A percentile compares a stretch with the other conserved stretches of the same genome.
These are phyloP conservation scores for Meteorus colon DNA, from an alignment of 2,888 invertebrate species.

Conservation along the genomic window DNA sequence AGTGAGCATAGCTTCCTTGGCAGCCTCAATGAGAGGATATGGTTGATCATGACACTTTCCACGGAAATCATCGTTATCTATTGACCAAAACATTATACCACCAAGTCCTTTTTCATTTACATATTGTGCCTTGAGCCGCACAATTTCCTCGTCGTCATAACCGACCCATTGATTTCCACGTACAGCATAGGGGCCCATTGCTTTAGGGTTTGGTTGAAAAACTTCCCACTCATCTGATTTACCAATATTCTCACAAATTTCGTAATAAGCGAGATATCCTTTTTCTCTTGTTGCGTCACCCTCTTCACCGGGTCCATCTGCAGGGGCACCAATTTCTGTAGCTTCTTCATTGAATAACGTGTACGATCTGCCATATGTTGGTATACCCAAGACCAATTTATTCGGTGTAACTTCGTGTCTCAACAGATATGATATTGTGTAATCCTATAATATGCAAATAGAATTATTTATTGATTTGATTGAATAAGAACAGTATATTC, in stretches of 20 bases:
- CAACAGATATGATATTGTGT: conserved; percentile 87
- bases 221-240: conserved; percentile 87
- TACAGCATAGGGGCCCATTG: conserved; percentile 93
- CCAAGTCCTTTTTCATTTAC: conserved; percentile 89
- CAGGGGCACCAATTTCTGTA: conserved; percentile 88
- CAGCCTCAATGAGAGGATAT: conserved; percentile 93
- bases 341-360: conserved; percentile 91
- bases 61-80: conserved; percentile 95
- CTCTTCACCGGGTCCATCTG: conserved; percentile 92
- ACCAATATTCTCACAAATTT: conserved; percentile 87
- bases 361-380: conserved; percentile 92
- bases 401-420: conserved; percentile 85
- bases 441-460: conserved; percentile 77
- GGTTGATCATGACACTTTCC: conserved; percentile 91
- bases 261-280: conserved; percentile 94
- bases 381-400: conserved; percentile 90
- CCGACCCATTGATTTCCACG: conserved; percentile 95
- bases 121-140: conserved; percentile 87
- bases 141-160: conserved; percentile 90
- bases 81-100: conserved; percentile 95
- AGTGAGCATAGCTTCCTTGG: conserved; percentile 86
- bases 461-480: conserved; percentile 51
- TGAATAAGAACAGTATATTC: conserved; percentile 25
- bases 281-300: conserved; percentile 94
- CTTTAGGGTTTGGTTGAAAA: conserved; percentile 85